Evolutionary conservation across 1,140 invertebrate species (phyloP).

Genomic region (Bombus consobrinus): DNA sequence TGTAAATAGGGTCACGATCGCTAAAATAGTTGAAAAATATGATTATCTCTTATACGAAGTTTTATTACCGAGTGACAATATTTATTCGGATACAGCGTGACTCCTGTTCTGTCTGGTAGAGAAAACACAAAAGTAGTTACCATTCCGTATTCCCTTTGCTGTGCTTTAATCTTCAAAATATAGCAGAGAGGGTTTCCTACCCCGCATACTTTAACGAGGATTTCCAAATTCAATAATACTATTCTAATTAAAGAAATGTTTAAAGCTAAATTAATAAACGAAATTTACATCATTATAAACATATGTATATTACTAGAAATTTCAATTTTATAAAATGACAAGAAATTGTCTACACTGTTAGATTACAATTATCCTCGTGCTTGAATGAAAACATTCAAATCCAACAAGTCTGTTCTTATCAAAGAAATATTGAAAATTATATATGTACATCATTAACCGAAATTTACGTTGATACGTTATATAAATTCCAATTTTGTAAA

Average conservation of each 20-base stretch:
- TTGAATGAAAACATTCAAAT: constrained; percentile 3
- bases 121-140: constrained; percentile 33
- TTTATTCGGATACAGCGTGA: constrained; percentile 21
- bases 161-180: background rate
- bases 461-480: too few species aligned
- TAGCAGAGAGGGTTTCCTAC: background rate
- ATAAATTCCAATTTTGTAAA: background rate
- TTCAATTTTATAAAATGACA: background rate
- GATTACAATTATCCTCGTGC: too few species aligned
- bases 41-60: background rate
- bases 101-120: background rate
- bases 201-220: background rate
- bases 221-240: background rate
- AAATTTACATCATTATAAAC: background rate
- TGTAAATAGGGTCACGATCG: too few species aligned
- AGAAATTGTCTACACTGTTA: too few species aligned
- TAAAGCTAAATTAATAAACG: background rate
- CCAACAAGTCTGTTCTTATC: background rate
- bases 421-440: background rate
- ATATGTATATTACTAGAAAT: background rate
- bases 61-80: background rate
- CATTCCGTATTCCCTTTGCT: constrained; percentile 38
- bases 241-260: background rate
- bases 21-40: too few species aligned
- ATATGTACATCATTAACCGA: too few species aligned